Conservation (phyloP, 2,797 vertebrate genomes). For the Clarias laeviceps region DNA sequence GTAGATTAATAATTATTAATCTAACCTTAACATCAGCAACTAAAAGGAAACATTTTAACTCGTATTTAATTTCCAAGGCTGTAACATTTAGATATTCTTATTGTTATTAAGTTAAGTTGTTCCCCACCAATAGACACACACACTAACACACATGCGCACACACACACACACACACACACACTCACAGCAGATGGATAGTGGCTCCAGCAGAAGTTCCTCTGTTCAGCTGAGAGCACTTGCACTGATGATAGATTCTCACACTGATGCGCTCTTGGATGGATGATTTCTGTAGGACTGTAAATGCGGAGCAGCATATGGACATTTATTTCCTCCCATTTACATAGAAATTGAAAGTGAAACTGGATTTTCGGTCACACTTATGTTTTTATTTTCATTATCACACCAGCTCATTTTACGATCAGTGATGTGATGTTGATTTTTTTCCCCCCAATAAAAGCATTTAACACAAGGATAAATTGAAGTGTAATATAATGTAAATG, state of each 20-base stretch:
- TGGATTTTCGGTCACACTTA: slow-evolving; percentile 20
- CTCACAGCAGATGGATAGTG: slow-evolving; percentile 32
- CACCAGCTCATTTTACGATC: slow-evolving; percentile 5
- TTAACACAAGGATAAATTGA: background rate
- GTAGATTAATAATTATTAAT: background rate
- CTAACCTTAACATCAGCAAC: background rate
- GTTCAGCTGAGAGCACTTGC: slow-evolving; percentile 38
- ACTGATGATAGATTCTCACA: slow-evolving; percentile 45
- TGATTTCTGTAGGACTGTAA: slow-evolving; percentile 48
- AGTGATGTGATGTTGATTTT: background rate
- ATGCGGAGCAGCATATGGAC: slow-evolving; percentile 44
- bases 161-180: background rate
- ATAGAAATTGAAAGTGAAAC: slow-evolving; percentile 40
- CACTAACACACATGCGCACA: background rate
- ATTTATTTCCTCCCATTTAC: slow-evolving; percentile 43
- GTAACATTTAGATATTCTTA: background rate
- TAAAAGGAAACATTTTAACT: background rate
- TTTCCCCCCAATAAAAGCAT: background rate
- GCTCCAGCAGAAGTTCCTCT: slow-evolving; percentile 20
- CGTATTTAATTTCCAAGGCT: background rate
- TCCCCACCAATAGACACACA: background rate
- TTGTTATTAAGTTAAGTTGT: background rate
- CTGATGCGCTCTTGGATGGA: slow-evolving; percentile 39
- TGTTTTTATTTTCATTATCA: slow-evolving; percentile 19
- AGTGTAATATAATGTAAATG: background rate